A percentile compares a stretch with the other conserved stretches of the same genome.
Conservation (phyloP, 2,797 vertebrate genomes). For the Sebastes hubbsi region DNA sequence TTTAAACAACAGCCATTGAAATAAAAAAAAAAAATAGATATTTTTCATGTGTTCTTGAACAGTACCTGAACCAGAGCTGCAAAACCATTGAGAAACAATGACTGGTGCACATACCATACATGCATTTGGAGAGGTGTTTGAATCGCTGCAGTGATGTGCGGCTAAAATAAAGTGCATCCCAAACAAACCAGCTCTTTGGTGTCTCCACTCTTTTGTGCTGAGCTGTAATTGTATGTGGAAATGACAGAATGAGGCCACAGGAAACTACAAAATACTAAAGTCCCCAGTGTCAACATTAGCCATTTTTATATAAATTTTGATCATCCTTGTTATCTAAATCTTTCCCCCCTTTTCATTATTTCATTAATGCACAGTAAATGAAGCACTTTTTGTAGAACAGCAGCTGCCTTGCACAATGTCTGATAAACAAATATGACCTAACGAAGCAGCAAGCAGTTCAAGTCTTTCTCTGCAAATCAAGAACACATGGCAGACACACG, state of each 20-base stretch:
- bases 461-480: conserved; percentile 76
- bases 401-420: conserved; percentile 63
- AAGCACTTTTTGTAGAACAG: conserved; percentile 38
- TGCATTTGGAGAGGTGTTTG: not conserved
- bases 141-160: not conserved
- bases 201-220: not conserved
- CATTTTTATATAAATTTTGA: not conserved
- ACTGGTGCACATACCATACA: not conserved
- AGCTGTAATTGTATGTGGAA: not conserved
- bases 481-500: conserved; percentile 71
- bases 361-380: conserved; percentile 3
- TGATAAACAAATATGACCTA: conserved; percentile 78
- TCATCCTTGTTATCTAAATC: not conserved
- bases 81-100: not conserved
- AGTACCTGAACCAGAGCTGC: not conserved
- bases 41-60: not conserved
- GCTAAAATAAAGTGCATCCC: not conserved
- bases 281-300: not conserved
- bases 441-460: conserved; percentile 70
- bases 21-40: not conserved
- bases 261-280: not conserved
- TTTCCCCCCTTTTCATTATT: not conserved
- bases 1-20: not conserved
- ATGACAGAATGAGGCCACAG: not conserved
- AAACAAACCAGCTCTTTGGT: not conserved